Evolutionary conservation across 2,888 invertebrate species (phyloP).

Genomic region (Biston stratarius): DNA sequence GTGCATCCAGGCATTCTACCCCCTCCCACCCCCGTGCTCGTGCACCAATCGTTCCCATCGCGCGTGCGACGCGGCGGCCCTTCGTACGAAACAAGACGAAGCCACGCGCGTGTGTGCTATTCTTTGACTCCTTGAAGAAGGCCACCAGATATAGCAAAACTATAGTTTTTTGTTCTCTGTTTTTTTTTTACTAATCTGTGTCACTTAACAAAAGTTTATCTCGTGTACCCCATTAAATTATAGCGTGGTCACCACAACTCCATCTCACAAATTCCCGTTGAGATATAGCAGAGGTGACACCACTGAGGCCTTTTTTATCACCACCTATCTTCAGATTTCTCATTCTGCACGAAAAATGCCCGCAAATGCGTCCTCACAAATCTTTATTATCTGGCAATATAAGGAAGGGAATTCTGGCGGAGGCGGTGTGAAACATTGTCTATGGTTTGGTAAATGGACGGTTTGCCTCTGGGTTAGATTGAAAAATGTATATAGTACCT

Average conservation of each 20-base stretch:
- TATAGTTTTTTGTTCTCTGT: slow-evolving; percentile 6
- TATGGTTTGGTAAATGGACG: slow-evolving; percentile 20
- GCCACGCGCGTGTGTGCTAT: too few relatives aligned
- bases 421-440: slow-evolving; percentile 20
- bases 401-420: slow-evolving; percentile 21
- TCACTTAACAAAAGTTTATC: slow-evolving; percentile 27
- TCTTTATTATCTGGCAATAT: slow-evolving; percentile 39
- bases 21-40: too few relatives aligned
- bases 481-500: slow-evolving; percentile 1
- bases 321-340: slow-evolving; percentile 49
- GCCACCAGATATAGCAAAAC: too few relatives aligned
- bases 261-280: slow-evolving; percentile 47
- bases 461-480: slow-evolving; percentile 5
- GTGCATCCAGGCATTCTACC: too few relatives aligned
- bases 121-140: too few relatives aligned
- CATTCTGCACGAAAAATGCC: slow-evolving; percentile 40
- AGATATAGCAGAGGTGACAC: slow-evolving; percentile 47
- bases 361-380: slow-evolving; percentile 35
- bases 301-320: slow-evolving; percentile 51
- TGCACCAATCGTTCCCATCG: too few relatives aligned
- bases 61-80: too few relatives aligned
- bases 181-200: background rate
- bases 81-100: too few relatives aligned
- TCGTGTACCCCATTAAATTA: slow-evolving; percentile 25
- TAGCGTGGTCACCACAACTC: slow-evolving; percentile 31